These are phyloP conservation scores for Gandaritis pyraliata DNA, from an alignment of 2,888 invertebrate genomes.

Conservation along the genomic window DNA sequence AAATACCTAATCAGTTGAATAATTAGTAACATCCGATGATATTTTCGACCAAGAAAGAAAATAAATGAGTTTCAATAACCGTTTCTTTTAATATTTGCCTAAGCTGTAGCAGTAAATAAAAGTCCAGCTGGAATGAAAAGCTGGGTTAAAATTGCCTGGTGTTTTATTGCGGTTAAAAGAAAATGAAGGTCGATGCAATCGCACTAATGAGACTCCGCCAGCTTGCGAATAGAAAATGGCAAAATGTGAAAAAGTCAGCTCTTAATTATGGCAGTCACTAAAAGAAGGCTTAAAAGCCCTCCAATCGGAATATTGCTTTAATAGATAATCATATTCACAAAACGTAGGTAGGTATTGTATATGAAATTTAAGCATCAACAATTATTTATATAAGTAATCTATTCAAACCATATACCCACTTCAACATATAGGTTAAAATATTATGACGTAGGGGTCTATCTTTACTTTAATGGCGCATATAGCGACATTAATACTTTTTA, in stretches of 20 bases:
- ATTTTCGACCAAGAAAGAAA: background rate
- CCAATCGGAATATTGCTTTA: background rate
- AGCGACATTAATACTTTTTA: slow-evolving; percentile 69
- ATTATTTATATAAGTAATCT: no score
- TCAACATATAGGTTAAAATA: background rate
- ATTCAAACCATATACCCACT: no score
- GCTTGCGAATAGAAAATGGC: slow-evolving; percentile 25
- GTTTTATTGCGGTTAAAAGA: slow-evolving; percentile 17
- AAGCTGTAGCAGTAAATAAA: slow-evolving; percentile 9
- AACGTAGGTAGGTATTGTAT: no score
- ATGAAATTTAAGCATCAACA: no score
- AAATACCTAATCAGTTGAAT: no score
- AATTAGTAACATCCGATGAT: no score
- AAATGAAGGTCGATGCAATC: slow-evolving; percentile 32
- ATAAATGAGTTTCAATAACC: background rate
- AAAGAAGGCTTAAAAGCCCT: background rate
- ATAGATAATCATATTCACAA: no score
- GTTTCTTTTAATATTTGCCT: background rate
- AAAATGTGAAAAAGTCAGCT: slow-evolving; percentile 10
- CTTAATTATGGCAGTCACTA: slow-evolving; percentile 17
- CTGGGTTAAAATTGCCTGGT: slow-evolving; percentile 27
- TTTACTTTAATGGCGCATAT: slow-evolving; percentile 67
- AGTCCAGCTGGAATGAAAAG: slow-evolving; percentile 26
- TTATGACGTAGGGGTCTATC: slow-evolving; percentile 58
- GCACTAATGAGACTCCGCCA: slow-evolving; percentile 36